These are phyloP conservation scores for Ardeotis arabs DNA, from an alignment of 2,113 vertebrate species.

Conservation along the genomic window DNA sequence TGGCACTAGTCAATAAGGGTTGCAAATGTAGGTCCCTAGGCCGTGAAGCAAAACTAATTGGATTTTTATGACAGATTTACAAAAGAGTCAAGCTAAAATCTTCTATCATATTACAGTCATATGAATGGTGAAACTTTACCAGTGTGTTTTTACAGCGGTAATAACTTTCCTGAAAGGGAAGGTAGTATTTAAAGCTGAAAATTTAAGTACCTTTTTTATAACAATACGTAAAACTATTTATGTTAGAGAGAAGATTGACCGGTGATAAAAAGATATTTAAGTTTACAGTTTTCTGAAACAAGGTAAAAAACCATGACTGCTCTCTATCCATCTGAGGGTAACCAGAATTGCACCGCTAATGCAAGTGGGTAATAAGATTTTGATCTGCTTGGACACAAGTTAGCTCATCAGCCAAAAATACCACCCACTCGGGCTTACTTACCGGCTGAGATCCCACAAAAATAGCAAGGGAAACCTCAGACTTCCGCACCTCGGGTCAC, in stretches of 20 bases:
- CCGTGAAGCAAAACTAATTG: background rate
- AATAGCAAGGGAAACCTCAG: constrained; percentile 33
- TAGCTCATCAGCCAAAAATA: background rate
- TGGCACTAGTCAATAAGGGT: background rate
- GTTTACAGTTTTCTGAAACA: background rate
- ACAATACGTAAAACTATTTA: background rate
- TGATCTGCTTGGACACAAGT: background rate
- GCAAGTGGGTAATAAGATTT: background rate
- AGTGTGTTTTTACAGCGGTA: background rate
- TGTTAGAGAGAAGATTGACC: background rate
- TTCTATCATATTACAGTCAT: background rate
- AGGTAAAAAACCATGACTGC: background rate
- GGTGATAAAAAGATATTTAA: background rate
- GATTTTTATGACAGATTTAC: background rate
- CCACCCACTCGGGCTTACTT: background rate
- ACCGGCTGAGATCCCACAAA: background rate
- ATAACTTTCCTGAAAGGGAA: background rate
- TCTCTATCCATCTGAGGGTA: background rate
- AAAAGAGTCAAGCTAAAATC: background rate
- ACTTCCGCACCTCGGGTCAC: background rate
- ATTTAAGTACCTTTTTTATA: background rate
- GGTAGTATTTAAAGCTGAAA: background rate
- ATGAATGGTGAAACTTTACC: background rate
- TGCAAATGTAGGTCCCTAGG: background rate
- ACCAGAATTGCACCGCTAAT: background rate